Percentiles rank a stretch among this genome's conserved stretches.
phyloP scores from a whole-genome alignment of 2,888 invertebrate genomes.

The Chrysina gloriosa region DNA sequence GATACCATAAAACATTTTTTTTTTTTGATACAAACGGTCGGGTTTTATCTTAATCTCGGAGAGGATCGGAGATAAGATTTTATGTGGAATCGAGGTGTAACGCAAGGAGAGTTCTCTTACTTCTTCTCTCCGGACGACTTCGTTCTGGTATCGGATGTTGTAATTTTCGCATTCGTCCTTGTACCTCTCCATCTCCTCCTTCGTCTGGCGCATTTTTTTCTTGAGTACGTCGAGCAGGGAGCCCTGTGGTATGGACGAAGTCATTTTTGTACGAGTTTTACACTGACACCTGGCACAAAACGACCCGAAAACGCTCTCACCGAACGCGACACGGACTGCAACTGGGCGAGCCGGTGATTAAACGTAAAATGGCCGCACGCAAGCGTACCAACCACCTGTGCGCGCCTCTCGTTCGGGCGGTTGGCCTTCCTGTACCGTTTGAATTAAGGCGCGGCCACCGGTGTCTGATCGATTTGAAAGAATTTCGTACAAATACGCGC shows the following conservation, averaged over 20 bases:
- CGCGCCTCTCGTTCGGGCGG: constrained; percentile 32
- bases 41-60: constrained; percentile 16
- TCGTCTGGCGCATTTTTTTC: constrained; percentile 99
- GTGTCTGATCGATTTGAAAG: constrained; percentile 14
- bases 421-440: constrained; percentile 49
- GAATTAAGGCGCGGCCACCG: constrained; percentile 43
- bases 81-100: neutral
- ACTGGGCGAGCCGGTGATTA: constrained; percentile 64
- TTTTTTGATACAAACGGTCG: too few species aligned
- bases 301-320: constrained; percentile 45
- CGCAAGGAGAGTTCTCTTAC: constrained; percentile 73
- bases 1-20: too few species aligned
- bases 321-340: constrained; percentile 53
- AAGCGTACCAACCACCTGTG: constrained; percentile 58
- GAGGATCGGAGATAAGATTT: constrained; percentile 19
- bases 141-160: constrained; percentile 93
- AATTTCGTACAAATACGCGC: too few species aligned
- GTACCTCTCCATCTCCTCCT: constrained; percentile 98
- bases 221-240: constrained; percentile 96
- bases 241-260: constrained; percentile 91
- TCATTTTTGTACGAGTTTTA: constrained; percentile 70
- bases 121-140: constrained; percentile 97
- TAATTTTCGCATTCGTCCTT: constrained; percentile 98
- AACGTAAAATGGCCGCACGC: constrained; percentile 61
- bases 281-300: constrained; percentile 48